Conservation (phyloP, 2,797 vertebrate genomes). For the Liparis tanakae region DNA sequence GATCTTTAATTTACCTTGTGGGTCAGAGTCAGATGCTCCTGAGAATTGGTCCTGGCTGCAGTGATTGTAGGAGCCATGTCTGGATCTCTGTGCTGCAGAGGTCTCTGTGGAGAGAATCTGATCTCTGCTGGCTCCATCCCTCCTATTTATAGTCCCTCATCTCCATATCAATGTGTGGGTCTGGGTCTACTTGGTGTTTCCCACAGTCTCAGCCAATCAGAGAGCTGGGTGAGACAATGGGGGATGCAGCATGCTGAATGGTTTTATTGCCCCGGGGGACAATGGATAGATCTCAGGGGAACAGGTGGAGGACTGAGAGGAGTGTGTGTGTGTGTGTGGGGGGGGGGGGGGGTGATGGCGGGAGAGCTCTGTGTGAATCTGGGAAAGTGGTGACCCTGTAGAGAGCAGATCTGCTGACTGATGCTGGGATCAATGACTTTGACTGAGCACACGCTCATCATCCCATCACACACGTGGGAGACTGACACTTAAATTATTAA, state of each 20-base stretch:
- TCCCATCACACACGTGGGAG: slow-evolving; percentile 22
- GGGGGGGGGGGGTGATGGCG: slow-evolving; percentile 24
- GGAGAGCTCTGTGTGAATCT: slow-evolving; percentile 49
- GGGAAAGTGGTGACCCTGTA: slow-evolving; percentile 54
- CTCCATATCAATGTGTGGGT: slow-evolving; percentile 86
- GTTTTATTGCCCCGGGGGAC: slow-evolving; percentile 61
- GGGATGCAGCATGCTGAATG: slow-evolving; percentile 62
- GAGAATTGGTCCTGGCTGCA: slow-evolving; percentile 62
- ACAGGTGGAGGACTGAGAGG: slow-evolving; percentile 38
- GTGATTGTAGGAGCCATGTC: slow-evolving; percentile 83
- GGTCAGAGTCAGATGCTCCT: slow-evolving; percentile 69
- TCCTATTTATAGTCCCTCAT: slow-evolving; percentile 88
- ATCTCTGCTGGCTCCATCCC: slow-evolving; percentile 62
- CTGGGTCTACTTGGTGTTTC: slow-evolving; percentile 77
- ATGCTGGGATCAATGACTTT: slow-evolving; percentile 48
- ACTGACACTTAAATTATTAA: slow-evolving; percentile 10
- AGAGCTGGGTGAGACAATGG: slow-evolving; percentile 65
- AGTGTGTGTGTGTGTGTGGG: too few relatives aligned
- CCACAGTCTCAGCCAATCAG: slow-evolving; percentile 88
- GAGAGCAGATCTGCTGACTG: slow-evolving; percentile 46
- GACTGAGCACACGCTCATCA: slow-evolving; percentile 28
- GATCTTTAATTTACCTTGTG: slow-evolving; percentile 77
- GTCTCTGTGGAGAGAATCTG: slow-evolving; percentile 77
- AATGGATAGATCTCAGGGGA: slow-evolving; percentile 70
- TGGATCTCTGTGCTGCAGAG: slow-evolving; percentile 71